A percentile compares a stretch with the other conserved stretches of the same genome.
Conservation (phyloP, 2,797 vertebrate species). For the Balearica regulorum region DNA sequence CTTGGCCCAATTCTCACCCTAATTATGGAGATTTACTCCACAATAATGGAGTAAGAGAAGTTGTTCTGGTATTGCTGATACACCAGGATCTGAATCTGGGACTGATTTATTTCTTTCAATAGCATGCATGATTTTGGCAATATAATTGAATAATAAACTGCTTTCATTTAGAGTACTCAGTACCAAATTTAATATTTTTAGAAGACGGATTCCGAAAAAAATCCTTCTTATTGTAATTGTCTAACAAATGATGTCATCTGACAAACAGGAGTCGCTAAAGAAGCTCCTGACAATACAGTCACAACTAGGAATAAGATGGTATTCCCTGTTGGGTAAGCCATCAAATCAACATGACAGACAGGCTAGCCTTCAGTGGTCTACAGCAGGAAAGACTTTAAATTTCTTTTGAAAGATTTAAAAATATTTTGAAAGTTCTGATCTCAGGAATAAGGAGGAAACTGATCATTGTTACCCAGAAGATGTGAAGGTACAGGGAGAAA, state of each 20-base stretch:
- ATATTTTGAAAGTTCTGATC: neutral
- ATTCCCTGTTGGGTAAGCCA: neutral
- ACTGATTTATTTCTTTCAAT: neutral
- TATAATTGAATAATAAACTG: neutral
- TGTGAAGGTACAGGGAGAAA: neutral
- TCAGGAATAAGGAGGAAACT: neutral
- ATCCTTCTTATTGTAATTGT: neutral
- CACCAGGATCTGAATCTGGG: neutral
- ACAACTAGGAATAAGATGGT: neutral
- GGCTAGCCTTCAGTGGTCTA: neutral
- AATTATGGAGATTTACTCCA: neutral
- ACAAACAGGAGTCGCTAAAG: neutral
- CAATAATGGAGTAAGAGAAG: neutral
- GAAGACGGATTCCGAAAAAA: neutral
- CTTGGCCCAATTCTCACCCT: neutral
- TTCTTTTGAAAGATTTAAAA: neutral
- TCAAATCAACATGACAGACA: neutral
- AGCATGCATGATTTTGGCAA: neutral
- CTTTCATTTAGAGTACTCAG: neutral
- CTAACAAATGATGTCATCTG: neutral
- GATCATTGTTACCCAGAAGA: neutral
- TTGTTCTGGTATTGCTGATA: neutral
- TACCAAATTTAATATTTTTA: neutral
- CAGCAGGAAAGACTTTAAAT: neutral
- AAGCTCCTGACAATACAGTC: neutral